phyloP scores from a whole-genome alignment of 1,140 invertebrate genomes.

The Drosophila pseudoobscura region DNA sequence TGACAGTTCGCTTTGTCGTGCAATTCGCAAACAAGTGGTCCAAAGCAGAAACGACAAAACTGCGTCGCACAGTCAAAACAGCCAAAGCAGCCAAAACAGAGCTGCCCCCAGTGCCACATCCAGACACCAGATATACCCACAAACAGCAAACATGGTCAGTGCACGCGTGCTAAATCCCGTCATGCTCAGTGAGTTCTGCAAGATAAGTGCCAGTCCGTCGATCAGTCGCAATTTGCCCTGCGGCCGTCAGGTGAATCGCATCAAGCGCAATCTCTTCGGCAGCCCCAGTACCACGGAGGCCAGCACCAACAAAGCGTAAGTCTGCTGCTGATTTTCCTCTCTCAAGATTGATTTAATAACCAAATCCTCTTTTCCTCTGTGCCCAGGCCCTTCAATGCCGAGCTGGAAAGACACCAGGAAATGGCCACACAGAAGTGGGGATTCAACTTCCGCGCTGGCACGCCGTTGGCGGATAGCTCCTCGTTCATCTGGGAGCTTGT shows the following conservation, averaged over 20 bases:
- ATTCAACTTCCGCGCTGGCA: slow-evolving; percentile 77
- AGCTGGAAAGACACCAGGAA: slow-evolving; percentile 75
- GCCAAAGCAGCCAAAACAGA: slow-evolving; percentile 36
- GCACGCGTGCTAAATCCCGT: slow-evolving; percentile 75
- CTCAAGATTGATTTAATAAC: not conserved
- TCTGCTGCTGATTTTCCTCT: slow-evolving; percentile 6
- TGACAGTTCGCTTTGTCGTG: slow-evolving; percentile 68
- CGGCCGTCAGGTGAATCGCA: slow-evolving; percentile 68
- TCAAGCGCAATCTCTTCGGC: slow-evolving; percentile 80
- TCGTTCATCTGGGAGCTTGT: slow-evolving; percentile 79
- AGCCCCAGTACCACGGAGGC: slow-evolving; percentile 30
- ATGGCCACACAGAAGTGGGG: slow-evolving; percentile 77
- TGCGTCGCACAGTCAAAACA: slow-evolving; percentile 54
- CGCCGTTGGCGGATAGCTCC: slow-evolving; percentile 57
- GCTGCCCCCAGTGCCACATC: not conserved
- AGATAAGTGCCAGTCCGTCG: slow-evolving; percentile 63
- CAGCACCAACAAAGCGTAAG: slow-evolving; percentile 67
- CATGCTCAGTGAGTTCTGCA: slow-evolving; percentile 68
- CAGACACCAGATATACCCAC: slow-evolving; percentile 19
- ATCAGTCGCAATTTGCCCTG: slow-evolving; percentile 65
- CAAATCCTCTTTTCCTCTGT: slow-evolving; percentile 1
- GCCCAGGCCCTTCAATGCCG: slow-evolving; percentile 60
- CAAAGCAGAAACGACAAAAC: slow-evolving; percentile 55
- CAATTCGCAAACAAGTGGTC: slow-evolving; percentile 69
- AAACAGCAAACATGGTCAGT: slow-evolving; percentile 70